Conservation (phyloP, 1,140 invertebrate genomes). For the Bradynema listronoti region DNA sequence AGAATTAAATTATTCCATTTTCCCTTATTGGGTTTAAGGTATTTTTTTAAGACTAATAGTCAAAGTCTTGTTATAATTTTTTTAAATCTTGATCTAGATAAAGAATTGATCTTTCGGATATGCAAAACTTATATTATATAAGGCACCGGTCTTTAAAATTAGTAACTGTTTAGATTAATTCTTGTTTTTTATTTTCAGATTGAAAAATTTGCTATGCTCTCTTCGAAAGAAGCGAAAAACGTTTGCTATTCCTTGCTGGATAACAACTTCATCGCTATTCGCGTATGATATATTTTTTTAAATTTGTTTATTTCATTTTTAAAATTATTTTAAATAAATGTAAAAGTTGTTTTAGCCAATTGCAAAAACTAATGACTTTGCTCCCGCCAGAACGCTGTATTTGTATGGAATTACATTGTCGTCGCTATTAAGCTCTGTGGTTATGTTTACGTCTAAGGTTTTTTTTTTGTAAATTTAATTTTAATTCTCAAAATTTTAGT, state of each 20-base stretch:
- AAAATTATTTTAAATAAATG: slow-evolving; percentile 10
- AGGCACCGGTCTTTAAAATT: no score
- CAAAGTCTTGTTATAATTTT: no score
- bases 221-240: slow-evolving; percentile 39
- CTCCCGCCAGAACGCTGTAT: slow-evolving; percentile 21
- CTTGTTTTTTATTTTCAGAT: slow-evolving; percentile 13
- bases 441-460: slow-evolving; percentile 20
- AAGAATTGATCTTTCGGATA: no score
- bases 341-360: slow-evolving; percentile 16
- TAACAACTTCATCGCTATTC: slow-evolving; percentile 34
- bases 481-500: neutral
- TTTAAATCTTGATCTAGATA: no score
- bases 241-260: slow-evolving; percentile 31
- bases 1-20: no score
- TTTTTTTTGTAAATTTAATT: neutral
- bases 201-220: slow-evolving; percentile 39
- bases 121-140: no score
- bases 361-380: slow-evolving; percentile 29
- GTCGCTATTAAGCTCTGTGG: slow-evolving; percentile 21
- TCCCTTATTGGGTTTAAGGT: no score
- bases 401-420: slow-evolving; percentile 17
- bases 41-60: no score
- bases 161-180: no score
- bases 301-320: neutral
- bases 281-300: slow-evolving; percentile 14